Base-by-base conservation (phyloP, 2,797 vertebrate genomes). In the Tauraco hartlaubi region DNA sequence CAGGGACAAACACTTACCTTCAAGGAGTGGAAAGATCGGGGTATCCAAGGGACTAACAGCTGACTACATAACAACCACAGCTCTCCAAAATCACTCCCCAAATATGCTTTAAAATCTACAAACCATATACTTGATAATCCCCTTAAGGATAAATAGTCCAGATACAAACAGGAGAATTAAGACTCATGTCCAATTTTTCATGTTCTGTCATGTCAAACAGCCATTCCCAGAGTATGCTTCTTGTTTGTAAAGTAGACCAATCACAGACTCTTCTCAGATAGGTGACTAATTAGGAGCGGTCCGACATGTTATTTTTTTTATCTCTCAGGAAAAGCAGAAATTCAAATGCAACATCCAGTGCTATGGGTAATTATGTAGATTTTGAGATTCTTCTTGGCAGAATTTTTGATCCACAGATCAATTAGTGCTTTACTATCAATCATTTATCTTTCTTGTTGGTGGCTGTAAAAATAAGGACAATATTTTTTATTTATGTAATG, bases 1-100 rank as follows among this genome's bases (percentile, higher is more conserved):
- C 46, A n/a, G 64, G 33, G 51, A 67, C 59, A 69, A 20, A 11
- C 18, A 35, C 26, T 91, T 85, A 76, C 49, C 39, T 78, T 88
- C 55, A 59, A 96, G 56, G 23, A 81, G 11, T 58, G 46, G 73
- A 95, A 96, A 74, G 54, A 76, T 58, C 55, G 75, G 58, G 92
- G 41, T 35, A 48, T 71, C 63, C 52, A 62, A 90, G 62, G 76
- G 82, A 85, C 62, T 76, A 95, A 56, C 31, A 74, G 44, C 21
- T 76, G 61, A 59, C 37, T 81, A 35, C 19, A 25, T 41, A 54
- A 58, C 77, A 91, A 82, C 48, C 12, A 62, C 54, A 78, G 49
- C 5, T 94, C 44, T 90, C 71, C 22, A 86, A 92, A 94, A 85
- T 58, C 2, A 67, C 63, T 90, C n/a, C 33, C 20, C 69, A 94